phyloP scores from a whole-genome alignment of 2,797 vertebrate genomes.

The Pristis pectinata region DNA sequence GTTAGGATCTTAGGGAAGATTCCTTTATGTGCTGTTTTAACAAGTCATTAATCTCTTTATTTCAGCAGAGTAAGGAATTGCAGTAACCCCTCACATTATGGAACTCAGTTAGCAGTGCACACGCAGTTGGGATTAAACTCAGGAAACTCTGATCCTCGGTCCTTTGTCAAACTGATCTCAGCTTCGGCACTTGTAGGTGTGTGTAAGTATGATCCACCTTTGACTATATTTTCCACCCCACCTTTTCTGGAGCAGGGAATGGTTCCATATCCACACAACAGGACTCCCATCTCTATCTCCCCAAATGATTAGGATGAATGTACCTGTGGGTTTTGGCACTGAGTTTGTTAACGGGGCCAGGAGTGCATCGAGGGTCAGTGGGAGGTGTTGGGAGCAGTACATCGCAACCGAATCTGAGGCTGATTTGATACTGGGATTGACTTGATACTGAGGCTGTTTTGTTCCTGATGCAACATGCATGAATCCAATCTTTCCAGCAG shows the following conservation, averaged over 20 bases:
- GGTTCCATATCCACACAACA: not conserved
- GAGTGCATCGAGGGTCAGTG: too few relatives aligned
- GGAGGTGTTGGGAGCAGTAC: too few relatives aligned
- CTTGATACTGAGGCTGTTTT: too few relatives aligned
- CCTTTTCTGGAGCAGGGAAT: not conserved
- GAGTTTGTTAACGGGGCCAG: not conserved
- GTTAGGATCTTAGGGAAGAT: not conserved
- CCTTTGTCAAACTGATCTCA: not conserved
- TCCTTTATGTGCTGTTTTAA: not conserved
- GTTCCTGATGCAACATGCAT: not conserved
- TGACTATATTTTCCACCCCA: not conserved
- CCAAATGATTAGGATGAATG: not conserved
- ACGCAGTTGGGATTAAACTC: not conserved
- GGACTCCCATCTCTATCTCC: not conserved
- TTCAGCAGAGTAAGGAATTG: not conserved
- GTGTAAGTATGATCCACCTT: not conserved
- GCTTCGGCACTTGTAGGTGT: not conserved
- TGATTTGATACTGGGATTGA: too few relatives aligned
- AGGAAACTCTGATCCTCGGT: not conserved
- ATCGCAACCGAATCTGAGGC: too few relatives aligned
- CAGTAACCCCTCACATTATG: not conserved
- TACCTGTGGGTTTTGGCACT: not conserved
- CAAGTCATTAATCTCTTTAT: not conserved
- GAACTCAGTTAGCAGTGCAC: not conserved
- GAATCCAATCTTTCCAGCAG: not conserved